These are phyloP conservation scores for Spialia ferax DNA, from an alignment of 2,888 invertebrate genomes.

Conservation along the genomic window DNA sequence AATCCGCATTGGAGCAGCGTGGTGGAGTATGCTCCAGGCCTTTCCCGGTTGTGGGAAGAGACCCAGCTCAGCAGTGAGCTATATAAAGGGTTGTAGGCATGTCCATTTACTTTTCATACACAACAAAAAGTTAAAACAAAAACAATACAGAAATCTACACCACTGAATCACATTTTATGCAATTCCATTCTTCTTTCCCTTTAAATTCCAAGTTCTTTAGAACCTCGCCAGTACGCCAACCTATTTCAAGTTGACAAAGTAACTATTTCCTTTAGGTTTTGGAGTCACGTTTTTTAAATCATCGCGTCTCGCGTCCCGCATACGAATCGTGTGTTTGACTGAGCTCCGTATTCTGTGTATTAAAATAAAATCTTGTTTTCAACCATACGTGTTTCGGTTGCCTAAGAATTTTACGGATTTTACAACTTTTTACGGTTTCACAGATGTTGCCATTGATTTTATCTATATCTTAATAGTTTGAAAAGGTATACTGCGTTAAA, in stretches of 20 bases:
- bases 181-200: neutral
- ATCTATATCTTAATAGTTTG: too few species aligned
- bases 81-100: too few species aligned
- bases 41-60: too few species aligned
- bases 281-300: conserved; percentile 71
- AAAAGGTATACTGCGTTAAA: too few species aligned
- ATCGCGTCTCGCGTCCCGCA: conserved; percentile 57
- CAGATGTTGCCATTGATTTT: neutral
- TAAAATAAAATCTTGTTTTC: conserved; percentile 29
- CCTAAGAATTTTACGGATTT: conserved; percentile 6
- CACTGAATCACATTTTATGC: neutral
- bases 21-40: too few species aligned
- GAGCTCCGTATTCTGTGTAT: conserved; percentile 12
- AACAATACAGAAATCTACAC: neutral
- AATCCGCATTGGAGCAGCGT: too few species aligned
- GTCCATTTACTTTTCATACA: too few species aligned
- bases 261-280: conserved; percentile 51
- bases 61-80: too few species aligned
- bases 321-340: conserved; percentile 57
- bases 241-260: conserved; percentile 45
- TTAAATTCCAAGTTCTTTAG: neutral
- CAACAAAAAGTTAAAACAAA: neutral
- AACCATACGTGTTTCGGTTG: conserved; percentile 14
- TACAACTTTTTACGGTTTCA: neutral
- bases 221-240: conserved; percentile 21